Base-by-base conservation (phyloP, 2,888 invertebrate species). In the Formica aserva region DNA sequence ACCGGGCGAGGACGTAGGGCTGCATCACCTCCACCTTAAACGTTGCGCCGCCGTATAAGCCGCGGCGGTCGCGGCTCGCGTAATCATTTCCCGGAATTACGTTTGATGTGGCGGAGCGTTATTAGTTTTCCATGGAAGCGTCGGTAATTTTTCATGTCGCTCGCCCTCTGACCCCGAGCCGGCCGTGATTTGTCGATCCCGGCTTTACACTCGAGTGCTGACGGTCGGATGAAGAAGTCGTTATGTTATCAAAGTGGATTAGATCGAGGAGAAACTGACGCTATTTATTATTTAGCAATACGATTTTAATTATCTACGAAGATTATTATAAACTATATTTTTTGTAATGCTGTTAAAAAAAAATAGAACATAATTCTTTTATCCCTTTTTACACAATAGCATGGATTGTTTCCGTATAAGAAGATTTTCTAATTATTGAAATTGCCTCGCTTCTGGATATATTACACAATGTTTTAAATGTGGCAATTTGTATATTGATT, bases 41-140 rank as follows among this genome's bases (percentile, higher is more conserved):
- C 89, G 87, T 86, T 87, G 86, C 86, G 83, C 52, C 82, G 69
- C 65, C 77, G 82, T 85, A 82, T 80, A 86, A 84, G 83, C 84
- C 52, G 77, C 26, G 29, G 69, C 80, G 72, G 86, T 86, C 71
- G 82, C 72, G 84, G 87, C 82, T 83, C 86, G 85, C 85, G 84
- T 92, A 92, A 92, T 92, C 90, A 92, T 92, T 92, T 92, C 92
- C 88, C 85, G 86, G 92, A 91, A 92, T 88, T 86, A 88, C 90
- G 90, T 91, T 92, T 92, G 89, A 92, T 90, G 91, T 89, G 88
- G 88, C 89, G 86, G 76, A 66, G 84, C 84, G 89, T 92, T 92
- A 92, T 92, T 91, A 91, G 88, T 92, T 92, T 92, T 92, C 91
- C 88, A 89, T 90, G 90, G 89, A 89, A 84, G 89, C 87, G 83